Conservation (phyloP, 2,113 vertebrate genomes). For the Toxotes chatareus region DNA sequence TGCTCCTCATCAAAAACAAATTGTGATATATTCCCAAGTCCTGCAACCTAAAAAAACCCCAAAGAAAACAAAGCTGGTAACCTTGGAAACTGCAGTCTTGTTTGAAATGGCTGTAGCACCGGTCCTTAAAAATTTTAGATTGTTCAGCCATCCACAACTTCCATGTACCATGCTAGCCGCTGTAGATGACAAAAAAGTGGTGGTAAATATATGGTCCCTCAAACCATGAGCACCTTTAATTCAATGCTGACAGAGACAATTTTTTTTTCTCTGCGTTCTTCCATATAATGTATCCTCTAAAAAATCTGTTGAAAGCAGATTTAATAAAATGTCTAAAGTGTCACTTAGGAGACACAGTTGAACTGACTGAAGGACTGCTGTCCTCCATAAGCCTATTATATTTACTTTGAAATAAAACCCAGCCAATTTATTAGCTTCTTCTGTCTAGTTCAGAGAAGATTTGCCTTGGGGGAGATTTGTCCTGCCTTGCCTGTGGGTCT, state of each 20-base stretch:
- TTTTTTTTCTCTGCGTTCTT: neutral
- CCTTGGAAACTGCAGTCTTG: constrained; percentile 76
- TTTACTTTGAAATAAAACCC: constrained; percentile 61
- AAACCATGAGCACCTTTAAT: neutral
- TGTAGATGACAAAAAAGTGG: neutral
- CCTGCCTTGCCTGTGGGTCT: constrained; percentile 10
- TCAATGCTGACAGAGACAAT: neutral
- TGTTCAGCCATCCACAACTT: constrained; percentile 44
- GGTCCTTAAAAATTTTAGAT: constrained; percentile 32
- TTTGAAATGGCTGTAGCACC: constrained; percentile 59
- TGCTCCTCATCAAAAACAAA: constrained; percentile 58
- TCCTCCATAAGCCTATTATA: constrained; percentile 66
- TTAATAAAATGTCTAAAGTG: constrained; percentile 46
- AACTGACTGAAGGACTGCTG: constrained; percentile 56
- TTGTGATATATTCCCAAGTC: constrained; percentile 49
- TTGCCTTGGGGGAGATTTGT: constrained; percentile 43
- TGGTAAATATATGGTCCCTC: neutral
- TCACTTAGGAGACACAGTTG: constrained; percentile 23
- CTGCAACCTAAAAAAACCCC: constrained; percentile 11
- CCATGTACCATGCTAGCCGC: constrained; percentile 14
- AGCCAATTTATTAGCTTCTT: constrained; percentile 61
- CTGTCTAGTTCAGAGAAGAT: constrained; percentile 48
- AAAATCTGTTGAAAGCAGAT: constrained; percentile 27
- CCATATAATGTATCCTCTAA: neutral
- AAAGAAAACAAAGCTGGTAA: constrained; percentile 67